A percentile compares a stretch with the other conserved stretches of the same genome.
Evolutionary conservation across 2,797 vertebrate genomes (phyloP).

Genomic region (Acanthopagrus latus): DNA sequence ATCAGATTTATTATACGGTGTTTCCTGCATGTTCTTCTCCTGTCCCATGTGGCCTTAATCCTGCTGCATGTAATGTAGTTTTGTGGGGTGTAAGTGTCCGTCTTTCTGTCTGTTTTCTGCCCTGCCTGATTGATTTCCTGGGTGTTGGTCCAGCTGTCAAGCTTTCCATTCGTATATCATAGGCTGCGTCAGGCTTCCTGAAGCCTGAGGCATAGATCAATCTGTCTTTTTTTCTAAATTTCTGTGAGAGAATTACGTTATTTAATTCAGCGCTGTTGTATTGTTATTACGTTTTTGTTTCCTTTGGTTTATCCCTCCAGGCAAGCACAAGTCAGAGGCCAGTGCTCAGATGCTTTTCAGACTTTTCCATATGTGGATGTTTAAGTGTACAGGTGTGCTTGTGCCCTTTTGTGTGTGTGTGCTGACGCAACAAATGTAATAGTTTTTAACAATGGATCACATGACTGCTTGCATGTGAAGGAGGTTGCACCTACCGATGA

Average conservation of each 20-base stretch:
- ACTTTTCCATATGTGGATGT: not conserved
- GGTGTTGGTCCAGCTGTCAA: not conserved
- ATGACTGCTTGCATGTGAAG: not conserved
- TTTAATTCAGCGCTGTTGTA: not conserved
- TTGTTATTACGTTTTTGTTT: not conserved
- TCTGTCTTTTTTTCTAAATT: not conserved
- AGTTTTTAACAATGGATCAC: not conserved
- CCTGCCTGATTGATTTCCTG: not conserved
- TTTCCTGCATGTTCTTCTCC: slow-evolving; percentile 21
- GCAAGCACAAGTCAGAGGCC: not conserved
- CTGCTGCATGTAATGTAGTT: slow-evolving; percentile 23
- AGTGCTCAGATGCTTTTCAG: not conserved
- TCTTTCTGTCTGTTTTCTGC: slow-evolving; percentile 11
- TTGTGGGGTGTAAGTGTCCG: not conserved
- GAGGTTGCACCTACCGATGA: not conserved
- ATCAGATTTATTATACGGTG: slow-evolving; percentile 28
- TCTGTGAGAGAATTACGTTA: not conserved
- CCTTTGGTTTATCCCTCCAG: not conserved
- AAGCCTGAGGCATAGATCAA: not conserved
- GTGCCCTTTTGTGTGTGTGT: not conserved
- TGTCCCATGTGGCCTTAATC: slow-evolving; percentile 39
- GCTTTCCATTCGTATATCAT: not conserved
- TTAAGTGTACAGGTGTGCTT: not conserved
- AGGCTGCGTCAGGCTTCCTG: not conserved
- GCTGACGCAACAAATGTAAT: not conserved